Conservation (phyloP, 1,140 invertebrate genomes). For the Zaprionus davidi region DNA sequence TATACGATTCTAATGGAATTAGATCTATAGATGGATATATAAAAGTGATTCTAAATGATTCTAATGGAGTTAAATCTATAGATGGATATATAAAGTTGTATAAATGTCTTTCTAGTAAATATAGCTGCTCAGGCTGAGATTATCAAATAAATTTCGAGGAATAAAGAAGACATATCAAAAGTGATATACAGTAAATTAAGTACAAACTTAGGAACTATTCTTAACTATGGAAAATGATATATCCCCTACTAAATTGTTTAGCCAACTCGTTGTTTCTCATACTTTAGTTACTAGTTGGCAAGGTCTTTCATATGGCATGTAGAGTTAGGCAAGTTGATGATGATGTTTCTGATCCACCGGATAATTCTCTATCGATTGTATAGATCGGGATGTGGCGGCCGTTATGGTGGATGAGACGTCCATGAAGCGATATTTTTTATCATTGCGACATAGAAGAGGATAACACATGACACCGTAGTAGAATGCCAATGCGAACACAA, state of each 20-base stretch:
- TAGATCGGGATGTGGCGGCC: constrained; percentile 79
- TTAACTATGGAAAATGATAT: neutral
- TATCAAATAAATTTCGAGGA: neutral
- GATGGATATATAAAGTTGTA: neutral
- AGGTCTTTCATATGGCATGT: neutral
- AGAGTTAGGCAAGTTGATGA: constrained; percentile 66
- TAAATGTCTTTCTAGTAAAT: neutral
- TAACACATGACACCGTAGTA: constrained; percentile 88
- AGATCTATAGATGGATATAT: neutral
- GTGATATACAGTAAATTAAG: neutral
- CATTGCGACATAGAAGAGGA: constrained; percentile 86
- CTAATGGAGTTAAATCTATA: neutral
- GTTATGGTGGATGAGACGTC: constrained; percentile 85
- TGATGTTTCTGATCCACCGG: constrained; percentile 77
- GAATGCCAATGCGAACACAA: constrained; percentile 85
- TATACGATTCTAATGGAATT: neutral
- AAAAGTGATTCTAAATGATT: neutral
- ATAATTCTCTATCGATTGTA: constrained; percentile 82
- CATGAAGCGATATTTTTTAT: constrained; percentile 87
- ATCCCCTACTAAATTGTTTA: neutral
- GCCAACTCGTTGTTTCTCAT: constrained; percentile 17
- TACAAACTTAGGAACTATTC: neutral
- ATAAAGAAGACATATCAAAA: neutral
- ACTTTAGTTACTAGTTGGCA: constrained; percentile 2
- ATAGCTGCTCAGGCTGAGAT: constrained; percentile 2